A percentile compares a stretch with the other conserved stretches of the same genome.
phyloP scores from a whole-genome alignment of 2,888 invertebrate species.

The Acrobasis consociella region DNA sequence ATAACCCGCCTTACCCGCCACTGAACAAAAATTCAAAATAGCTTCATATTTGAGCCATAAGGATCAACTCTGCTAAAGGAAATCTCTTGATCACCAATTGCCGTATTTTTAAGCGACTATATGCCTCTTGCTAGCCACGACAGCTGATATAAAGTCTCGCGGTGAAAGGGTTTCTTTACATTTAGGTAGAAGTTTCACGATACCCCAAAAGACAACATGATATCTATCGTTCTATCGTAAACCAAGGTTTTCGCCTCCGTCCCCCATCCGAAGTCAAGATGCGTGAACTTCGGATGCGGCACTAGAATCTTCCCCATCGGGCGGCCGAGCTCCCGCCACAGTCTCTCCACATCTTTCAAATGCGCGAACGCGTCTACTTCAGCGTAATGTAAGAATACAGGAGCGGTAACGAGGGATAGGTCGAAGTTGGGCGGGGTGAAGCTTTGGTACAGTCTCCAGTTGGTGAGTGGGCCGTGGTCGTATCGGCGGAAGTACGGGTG shows the following conservation, averaged over 20 bases:
- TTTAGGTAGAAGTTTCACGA: constrained; percentile 24
- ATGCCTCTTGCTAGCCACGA: too few species aligned
- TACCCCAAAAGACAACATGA: constrained; percentile 61
- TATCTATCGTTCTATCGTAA: constrained; percentile 75
- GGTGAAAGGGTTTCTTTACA: too few species aligned
- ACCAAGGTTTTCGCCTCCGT: constrained; percentile 78
- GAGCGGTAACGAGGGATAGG: constrained; percentile 75
- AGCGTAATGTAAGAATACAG: constrained; percentile 84
- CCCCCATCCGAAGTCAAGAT: constrained; percentile 87
- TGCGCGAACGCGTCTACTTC: constrained; percentile 84
- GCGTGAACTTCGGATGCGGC: constrained; percentile 82
- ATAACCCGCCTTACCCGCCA: too few species aligned
- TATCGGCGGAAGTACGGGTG: constrained; percentile 75
- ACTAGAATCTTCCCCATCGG: constrained; percentile 78
- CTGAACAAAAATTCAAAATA: too few species aligned
- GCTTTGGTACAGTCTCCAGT: constrained; percentile 75
- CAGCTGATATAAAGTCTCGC: too few species aligned
- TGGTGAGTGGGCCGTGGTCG: constrained; percentile 73
- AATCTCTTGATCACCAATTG: too few species aligned
- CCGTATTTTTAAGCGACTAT: too few species aligned
- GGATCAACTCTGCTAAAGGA: too few species aligned
- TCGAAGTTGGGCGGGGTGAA: constrained; percentile 80
- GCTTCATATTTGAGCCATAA: too few species aligned
- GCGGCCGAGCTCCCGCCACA: constrained; percentile 72
- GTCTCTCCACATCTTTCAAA: constrained; percentile 69